Conservation (phyloP, 2,888 invertebrate genomes). For the Leptogaster cylindrica region DNA sequence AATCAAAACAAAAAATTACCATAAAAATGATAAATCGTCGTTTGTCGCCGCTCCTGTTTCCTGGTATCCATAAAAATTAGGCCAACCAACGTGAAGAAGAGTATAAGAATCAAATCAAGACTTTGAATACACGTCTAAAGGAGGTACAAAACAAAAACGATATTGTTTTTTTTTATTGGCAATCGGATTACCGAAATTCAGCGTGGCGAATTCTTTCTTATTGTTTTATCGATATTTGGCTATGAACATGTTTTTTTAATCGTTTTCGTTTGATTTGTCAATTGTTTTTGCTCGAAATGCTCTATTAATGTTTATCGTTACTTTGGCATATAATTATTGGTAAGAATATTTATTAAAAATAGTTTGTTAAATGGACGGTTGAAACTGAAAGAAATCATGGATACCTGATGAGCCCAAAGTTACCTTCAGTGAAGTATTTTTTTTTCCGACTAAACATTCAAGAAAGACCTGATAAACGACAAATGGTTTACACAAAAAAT, state of each 20-base stretch:
- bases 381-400: no score
- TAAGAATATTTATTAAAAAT: neutral
- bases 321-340: neutral
- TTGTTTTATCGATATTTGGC: slow-evolving; percentile 16
- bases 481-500: slow-evolving; percentile 30
- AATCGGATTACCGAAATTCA: slow-evolving; percentile 26
- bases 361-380: no score
- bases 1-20: slow-evolving; percentile 52
- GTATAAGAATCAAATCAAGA: slow-evolving; percentile 99
- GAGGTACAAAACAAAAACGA: slow-evolving; percentile 71
- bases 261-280: neutral
- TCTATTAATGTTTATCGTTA: neutral
- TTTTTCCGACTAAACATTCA: neutral
- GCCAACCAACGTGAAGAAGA: slow-evolving; percentile 99
- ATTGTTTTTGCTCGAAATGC: neutral
- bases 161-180: neutral
- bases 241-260: slow-evolving; percentile 17
- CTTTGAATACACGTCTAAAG: slow-evolving; percentile 97
- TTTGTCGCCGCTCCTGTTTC: no score
- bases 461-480: slow-evolving; percentile 15
- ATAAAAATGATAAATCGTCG: slow-evolving; percentile 49
- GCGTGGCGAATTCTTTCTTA: slow-evolving; percentile 29
- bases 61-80: no score
- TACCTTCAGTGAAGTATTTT: no score
- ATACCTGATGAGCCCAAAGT: no score